These are phyloP conservation scores for Zaprionus gabonicus DNA, from an alignment of 1,140 invertebrate species.

Conservation along the genomic window DNA sequence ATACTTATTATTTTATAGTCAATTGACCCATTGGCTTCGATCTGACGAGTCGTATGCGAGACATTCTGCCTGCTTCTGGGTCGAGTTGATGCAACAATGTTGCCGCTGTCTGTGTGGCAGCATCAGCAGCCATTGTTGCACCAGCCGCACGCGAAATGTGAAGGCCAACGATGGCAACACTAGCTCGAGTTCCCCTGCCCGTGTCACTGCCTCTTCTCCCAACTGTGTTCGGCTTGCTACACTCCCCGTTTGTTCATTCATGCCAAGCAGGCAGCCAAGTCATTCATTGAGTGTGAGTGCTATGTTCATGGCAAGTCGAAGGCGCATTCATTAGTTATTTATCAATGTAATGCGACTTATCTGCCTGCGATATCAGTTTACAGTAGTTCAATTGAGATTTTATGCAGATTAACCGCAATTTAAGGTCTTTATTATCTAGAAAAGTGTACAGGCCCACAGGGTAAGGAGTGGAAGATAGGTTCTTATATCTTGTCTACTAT, in stretches of 20 bases:
- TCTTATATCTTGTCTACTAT: not conserved
- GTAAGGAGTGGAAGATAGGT: not conserved
- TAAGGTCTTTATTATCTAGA: constrained; percentile 17
- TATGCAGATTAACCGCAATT: not conserved
- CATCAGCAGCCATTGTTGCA: constrained; percentile 45
- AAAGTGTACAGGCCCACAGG: not conserved
- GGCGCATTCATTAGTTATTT: constrained; percentile 41
- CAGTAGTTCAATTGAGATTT: constrained; percentile 17
- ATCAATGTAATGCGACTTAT: constrained; percentile 45
- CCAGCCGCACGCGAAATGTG: constrained; percentile 68
- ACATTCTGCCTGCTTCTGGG: constrained; percentile 31
- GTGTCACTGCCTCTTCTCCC: not conserved
- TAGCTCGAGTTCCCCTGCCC: not conserved
- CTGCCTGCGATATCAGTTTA: constrained; percentile 24
- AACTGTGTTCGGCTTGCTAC: not conserved
- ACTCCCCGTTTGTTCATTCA: constrained; percentile 23
- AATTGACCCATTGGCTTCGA: constrained; percentile 27
- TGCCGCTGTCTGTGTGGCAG: constrained; percentile 20
- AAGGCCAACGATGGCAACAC: constrained; percentile 62
- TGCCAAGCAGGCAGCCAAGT: constrained; percentile 20
- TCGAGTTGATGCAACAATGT: constrained; percentile 52
- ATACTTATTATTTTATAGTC: constrained; percentile 5
- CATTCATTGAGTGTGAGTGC: constrained; percentile 38
- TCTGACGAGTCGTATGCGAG: constrained; percentile 9
- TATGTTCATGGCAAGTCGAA: constrained; percentile 44